These are phyloP conservation scores for Neodiprion lecontei DNA, from an alignment of 1,140 invertebrate species.

Conservation along the genomic window DNA sequence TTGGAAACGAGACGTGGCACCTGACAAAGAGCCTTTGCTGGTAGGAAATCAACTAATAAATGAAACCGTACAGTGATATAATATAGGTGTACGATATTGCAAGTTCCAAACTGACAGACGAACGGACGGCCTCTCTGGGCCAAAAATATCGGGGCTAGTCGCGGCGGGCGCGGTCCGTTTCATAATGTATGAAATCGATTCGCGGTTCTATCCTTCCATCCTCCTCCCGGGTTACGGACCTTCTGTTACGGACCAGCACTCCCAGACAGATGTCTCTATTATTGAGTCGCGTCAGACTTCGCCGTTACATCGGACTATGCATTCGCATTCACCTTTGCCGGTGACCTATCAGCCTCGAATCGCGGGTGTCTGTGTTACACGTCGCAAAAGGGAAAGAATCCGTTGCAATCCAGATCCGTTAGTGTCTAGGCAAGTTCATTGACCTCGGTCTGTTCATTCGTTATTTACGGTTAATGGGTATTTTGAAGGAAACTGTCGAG, in stretches of 20 bases:
- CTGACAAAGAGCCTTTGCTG: neutral
- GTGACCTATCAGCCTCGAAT: neutral
- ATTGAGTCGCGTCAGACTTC: neutral
- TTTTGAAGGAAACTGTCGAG: no score
- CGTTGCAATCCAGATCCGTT: neutral
- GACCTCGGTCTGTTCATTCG: no score
- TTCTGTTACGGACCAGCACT: neutral
- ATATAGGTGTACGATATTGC: neutral
- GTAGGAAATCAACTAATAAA: neutral
- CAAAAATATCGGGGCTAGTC: neutral
- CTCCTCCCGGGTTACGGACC: neutral
- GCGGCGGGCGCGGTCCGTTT: neutral
- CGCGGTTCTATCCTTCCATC: neutral
- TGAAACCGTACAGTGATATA: neutral
- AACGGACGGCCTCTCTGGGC: neutral
- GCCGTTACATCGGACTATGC: no score
- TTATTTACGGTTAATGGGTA: no score
- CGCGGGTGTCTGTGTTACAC: neutral
- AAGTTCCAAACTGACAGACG: neutral
- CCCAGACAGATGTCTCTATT: slow-evolving; percentile 2
- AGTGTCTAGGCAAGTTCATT: no score
- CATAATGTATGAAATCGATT: neutral
- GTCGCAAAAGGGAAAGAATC: neutral
- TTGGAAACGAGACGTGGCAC: neutral
- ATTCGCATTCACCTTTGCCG: neutral